phyloP scores from a whole-genome alignment of 2,113 vertebrate genomes.

The Nibea coibor region DNA sequence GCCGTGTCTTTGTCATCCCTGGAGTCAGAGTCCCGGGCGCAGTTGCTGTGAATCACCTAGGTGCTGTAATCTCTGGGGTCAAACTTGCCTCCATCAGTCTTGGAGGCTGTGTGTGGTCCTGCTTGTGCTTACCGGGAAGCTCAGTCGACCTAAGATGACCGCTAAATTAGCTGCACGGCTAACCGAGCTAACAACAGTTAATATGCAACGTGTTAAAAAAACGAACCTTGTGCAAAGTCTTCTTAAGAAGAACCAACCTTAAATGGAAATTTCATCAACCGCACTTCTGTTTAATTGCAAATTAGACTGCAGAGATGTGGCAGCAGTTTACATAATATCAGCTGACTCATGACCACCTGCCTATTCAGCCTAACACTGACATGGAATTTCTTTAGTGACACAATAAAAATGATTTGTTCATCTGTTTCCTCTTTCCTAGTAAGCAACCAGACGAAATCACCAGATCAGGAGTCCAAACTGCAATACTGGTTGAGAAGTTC shows the following conservation, averaged over 20 bases:
- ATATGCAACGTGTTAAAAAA: no score
- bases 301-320: background rate
- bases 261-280: background rate
- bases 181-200: no score
- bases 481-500: constrained; percentile 16
- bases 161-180: no score
- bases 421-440: constrained; percentile 68
- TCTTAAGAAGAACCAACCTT: constrained; percentile 5
- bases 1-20: no score
- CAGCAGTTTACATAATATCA: background rate
- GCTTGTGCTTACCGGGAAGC: no score
- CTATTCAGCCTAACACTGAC: background rate
- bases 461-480: background rate
- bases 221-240: background rate
- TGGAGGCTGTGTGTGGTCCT: no score
- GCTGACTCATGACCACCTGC: background rate
- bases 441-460: constrained; percentile 3
- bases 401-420: constrained; percentile 19
- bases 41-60: no score
- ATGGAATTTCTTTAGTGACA: constrained; percentile 48
- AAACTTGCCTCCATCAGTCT: no score
- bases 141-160: no score
- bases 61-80: no score
- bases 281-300: constrained; percentile 1
- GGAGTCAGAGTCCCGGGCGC: no score